A percentile compares a stretch with the other conserved stretches of the same genome.
Conservation (phyloP, 2,113 vertebrate species). For the Gambusia holbrooki region DNA sequence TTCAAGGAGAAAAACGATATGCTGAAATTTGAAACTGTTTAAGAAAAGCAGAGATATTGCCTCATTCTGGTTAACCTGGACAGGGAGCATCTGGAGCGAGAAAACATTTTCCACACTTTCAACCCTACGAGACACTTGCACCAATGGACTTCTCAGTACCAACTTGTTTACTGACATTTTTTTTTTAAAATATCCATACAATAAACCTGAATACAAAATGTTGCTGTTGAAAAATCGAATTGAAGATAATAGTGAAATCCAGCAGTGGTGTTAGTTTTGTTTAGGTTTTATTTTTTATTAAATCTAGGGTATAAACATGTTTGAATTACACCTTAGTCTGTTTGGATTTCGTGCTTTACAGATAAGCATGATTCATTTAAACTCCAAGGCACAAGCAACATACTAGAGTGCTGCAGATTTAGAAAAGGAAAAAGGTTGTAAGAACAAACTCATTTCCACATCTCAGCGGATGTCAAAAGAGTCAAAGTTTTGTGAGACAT, state of each 20-base stretch:
- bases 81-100: not conserved
- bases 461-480: slow-evolving; percentile 23
- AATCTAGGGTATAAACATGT: not conserved
- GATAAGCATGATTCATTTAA: not conserved
- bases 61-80: not conserved
- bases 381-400: not conserved
- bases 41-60: not conserved
- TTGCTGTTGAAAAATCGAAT: not conserved
- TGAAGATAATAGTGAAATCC: not conserved
- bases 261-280: not conserved
- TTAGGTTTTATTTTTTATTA: not conserved
- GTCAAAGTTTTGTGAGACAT: slow-evolving; percentile 44
- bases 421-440: not conserved
- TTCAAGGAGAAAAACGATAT: not conserved
- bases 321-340: not conserved
- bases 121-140: not conserved
- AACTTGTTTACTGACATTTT: not conserved
- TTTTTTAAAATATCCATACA: not conserved
- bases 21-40: not conserved
- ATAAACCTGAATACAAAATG: not conserved
- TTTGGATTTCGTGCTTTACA: not conserved
- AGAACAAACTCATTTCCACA: slow-evolving; percentile 18
- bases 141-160: not conserved
- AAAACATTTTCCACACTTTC: not conserved
- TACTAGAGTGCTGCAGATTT: not conserved